phyloP scores from a whole-genome alignment of 2,888 invertebrate species.

The Ophion ellenae region DNA sequence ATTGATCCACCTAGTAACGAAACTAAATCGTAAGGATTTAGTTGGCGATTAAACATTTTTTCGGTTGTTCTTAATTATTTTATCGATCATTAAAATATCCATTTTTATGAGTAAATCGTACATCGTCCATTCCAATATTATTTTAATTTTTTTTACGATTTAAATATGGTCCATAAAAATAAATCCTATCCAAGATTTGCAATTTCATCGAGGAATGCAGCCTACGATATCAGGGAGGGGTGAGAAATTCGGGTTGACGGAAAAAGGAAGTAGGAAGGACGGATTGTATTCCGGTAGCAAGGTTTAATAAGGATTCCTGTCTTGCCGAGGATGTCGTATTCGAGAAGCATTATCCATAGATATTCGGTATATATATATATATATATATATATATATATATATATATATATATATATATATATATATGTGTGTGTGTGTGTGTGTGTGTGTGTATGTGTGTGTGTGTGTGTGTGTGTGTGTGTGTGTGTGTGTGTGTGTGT shows the following conservation, averaged over 20 bases:
- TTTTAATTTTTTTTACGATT: not conserved
- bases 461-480: no score
- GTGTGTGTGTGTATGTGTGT: no score
- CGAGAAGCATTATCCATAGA: slow-evolving; percentile 52
- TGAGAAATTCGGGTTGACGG: slow-evolving; percentile 36
- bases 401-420: not conserved
- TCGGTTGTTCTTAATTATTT: not conserved
- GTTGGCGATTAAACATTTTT: no score
- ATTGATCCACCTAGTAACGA: no score
- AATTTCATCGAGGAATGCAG: slow-evolving; percentile 18
- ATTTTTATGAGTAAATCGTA: not conserved
- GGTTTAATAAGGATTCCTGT: slow-evolving; percentile 65
- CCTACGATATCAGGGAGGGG: not conserved
- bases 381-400: not conserved
- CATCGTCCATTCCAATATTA: not conserved
- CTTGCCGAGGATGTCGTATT: slow-evolving; percentile 50
- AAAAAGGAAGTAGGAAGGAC: slow-evolving; percentile 38
- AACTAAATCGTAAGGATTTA: no score
- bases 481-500: no score
- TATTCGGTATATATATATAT: not conserved
- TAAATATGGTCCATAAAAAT: slow-evolving; percentile 3
- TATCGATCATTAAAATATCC: not conserved
- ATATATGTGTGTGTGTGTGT: no score
- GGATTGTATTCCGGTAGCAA: slow-evolving; percentile 45
- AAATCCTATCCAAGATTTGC: not conserved